Conservation (phyloP, 2,113 vertebrate species). For the Sinocyclocheilus grahami region DNA sequence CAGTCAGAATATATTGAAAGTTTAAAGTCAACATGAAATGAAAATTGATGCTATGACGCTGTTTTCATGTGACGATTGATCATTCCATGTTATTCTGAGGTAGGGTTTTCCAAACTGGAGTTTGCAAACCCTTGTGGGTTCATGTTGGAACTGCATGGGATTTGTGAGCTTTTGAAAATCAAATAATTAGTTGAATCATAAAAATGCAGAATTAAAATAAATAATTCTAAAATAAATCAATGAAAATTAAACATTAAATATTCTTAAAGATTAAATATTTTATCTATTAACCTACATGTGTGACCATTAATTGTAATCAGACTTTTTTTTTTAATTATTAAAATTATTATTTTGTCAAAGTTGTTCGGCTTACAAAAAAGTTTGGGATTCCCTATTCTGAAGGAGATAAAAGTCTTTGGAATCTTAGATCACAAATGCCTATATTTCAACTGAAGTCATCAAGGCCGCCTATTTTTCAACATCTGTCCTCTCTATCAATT, state of each 20-base stretch:
- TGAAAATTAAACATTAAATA: too few relatives aligned
- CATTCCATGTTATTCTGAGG: not conserved
- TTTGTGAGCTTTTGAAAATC: not conserved
- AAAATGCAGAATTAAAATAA: too few relatives aligned
- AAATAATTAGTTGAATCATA: too few relatives aligned
- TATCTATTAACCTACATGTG: not conserved
- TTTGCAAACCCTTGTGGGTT: not conserved
- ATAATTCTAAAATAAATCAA: too few relatives aligned
- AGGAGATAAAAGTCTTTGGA: not conserved
- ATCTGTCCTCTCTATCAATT: too few relatives aligned
- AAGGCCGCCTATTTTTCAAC: not conserved
- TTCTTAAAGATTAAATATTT: not conserved
- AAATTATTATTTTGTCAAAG: not conserved
- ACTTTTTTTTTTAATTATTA: not conserved
- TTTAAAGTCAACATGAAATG: not conserved
- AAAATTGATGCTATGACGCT: not conserved
- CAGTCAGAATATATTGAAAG: not conserved
- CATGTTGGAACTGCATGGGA: not conserved
- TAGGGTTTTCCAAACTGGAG: not conserved
- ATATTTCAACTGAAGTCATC: not conserved
- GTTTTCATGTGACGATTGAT: not conserved
- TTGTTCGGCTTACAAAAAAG: not conserved
- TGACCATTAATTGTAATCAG: not conserved
- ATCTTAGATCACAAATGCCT: too few relatives aligned
- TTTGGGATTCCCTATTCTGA: not conserved